Conservation (phyloP, 1,140 invertebrate species). For the Marisa cornuarietis region DNA sequence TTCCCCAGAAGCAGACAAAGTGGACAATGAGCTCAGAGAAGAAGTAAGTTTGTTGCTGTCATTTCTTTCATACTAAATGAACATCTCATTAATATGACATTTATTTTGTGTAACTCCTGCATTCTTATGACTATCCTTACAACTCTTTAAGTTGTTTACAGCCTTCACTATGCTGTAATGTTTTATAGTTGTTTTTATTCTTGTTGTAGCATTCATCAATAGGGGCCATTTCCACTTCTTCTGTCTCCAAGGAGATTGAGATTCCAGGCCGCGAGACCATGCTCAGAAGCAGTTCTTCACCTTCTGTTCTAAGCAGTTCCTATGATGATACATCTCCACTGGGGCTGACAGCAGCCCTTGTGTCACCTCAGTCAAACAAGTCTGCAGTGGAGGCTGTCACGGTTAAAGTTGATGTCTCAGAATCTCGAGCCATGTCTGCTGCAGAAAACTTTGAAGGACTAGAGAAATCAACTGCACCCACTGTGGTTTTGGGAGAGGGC, state of each 20-base stretch:
- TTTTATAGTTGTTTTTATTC: background rate
- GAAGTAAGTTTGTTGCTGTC: no score
- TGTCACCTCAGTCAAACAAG: background rate
- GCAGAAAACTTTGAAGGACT: constrained; percentile 16
- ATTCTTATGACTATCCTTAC: no score
- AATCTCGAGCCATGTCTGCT: background rate
- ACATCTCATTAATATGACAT: no score
- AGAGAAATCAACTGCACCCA: background rate
- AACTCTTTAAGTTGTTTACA: no score
- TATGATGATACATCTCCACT: constrained; percentile 7
- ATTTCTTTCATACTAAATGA: no score
- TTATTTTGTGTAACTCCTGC: no score
- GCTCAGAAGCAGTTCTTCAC: constrained; percentile 47
- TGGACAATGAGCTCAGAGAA: no score
- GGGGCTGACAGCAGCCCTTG: background rate
- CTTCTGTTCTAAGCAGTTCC: constrained; percentile 40
- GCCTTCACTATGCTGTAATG: no score
- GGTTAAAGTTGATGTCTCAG: background rate
- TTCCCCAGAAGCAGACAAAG: no score
- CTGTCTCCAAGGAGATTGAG: constrained; percentile 15
- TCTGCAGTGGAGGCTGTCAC: background rate
- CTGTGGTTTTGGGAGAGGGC: background rate
- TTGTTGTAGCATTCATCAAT: background rate
- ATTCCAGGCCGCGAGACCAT: constrained; percentile 27
- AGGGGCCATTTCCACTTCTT: background rate